Conservation (phyloP, 1,140 invertebrate species). For the Muscidifurax raptorellus region DNA sequence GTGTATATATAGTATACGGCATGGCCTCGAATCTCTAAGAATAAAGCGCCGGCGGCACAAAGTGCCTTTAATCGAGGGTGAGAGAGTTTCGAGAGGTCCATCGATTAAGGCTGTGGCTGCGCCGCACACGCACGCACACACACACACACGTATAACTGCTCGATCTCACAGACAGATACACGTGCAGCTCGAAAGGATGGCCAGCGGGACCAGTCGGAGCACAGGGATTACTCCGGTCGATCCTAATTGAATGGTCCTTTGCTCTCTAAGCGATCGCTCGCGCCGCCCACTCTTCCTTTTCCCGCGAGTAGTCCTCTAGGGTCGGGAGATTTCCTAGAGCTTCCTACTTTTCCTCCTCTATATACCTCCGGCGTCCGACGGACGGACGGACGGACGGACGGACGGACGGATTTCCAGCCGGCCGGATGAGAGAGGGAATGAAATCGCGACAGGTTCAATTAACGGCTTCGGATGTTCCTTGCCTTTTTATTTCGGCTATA, state of each 20-base stretch:
- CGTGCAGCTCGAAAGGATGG: constrained; percentile 47
- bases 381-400: neutral
- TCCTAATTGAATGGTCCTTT: constrained; percentile 67
- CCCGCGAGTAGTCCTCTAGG: neutral
- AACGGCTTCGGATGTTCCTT: constrained; percentile 34
- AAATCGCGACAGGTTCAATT: constrained; percentile 48
- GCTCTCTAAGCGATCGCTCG: constrained; percentile 53
- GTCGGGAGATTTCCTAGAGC: constrained; percentile 15
- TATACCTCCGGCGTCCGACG: no score
- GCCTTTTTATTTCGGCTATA: constrained; percentile 39
- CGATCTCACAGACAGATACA: neutral
- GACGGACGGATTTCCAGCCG: neutral
- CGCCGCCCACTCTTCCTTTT: constrained; percentile 24
- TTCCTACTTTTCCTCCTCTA: constrained; percentile 52
- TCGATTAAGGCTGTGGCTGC: constrained; percentile 61
- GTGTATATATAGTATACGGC: neutral
- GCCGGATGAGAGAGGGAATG: neutral
- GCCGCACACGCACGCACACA: neutral
- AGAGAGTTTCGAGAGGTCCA: constrained; percentile 60
- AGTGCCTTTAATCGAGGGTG: constrained; percentile 62
- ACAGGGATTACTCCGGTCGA: constrained; percentile 62
- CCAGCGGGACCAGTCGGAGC: constrained; percentile 57
- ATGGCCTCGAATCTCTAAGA: constrained; percentile 43
- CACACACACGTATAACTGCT: neutral
- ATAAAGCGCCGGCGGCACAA: constrained; percentile 51